A percentile compares a stretch with the other conserved stretches of the same genome.
Evolutionary conservation across 2,888 invertebrate genomes (phyloP).

Genomic region (Papilio protenor): DNA sequence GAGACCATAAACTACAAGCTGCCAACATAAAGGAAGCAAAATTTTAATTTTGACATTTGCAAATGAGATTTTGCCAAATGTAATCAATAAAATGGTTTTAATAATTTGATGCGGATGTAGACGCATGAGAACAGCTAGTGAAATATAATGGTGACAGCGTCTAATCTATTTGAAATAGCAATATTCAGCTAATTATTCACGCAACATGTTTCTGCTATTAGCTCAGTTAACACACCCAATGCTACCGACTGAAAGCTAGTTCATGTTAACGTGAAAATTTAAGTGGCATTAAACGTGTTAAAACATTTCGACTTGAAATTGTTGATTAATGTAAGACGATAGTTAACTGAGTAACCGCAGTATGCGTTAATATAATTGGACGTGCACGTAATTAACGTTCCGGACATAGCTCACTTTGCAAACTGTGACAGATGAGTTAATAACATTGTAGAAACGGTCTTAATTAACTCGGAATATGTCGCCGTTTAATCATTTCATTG

Average conservation of each 20-base stretch:
- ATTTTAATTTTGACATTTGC: too few species aligned
- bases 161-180: neutral
- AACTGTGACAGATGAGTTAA: conserved; percentile 24
- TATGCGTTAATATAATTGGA: conserved; percentile 23
- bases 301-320: neutral
- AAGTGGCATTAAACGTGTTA: neutral
- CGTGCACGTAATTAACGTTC: conserved; percentile 15
- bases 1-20: too few species aligned
- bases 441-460: conserved; percentile 14
- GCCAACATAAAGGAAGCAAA: too few species aligned
- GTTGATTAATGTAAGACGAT: conserved; percentile 8
- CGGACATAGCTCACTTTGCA: conserved; percentile 13
- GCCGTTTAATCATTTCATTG: conserved; percentile 10
- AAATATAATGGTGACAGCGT: too few species aligned
- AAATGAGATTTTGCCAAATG: too few species aligned
- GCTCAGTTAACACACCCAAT: neutral
- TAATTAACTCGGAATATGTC: conserved; percentile 5
- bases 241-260: too few species aligned
- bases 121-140: too few species aligned
- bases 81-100: too few species aligned
- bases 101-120: too few species aligned
- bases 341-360: neutral
- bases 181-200: too few species aligned
- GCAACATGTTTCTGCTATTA: neutral
- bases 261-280: neutral